These are phyloP conservation scores for Aix galericulata DNA, from an alignment of 2,113 vertebrate genomes.

Conservation along the genomic window DNA sequence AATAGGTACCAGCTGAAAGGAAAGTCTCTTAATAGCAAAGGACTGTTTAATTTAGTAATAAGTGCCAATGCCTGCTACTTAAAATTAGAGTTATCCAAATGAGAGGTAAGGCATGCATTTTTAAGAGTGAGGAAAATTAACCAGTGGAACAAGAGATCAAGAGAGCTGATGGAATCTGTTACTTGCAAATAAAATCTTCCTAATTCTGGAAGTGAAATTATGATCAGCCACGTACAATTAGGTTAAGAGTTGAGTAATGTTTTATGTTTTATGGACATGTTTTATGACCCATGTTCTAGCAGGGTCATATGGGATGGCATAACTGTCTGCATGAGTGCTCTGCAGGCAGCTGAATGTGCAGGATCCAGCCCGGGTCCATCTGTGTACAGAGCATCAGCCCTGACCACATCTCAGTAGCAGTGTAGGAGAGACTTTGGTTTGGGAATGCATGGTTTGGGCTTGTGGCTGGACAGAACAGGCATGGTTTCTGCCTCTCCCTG, in stretches of 20 bases:
- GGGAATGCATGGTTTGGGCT: neutral
- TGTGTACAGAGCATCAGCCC: neutral
- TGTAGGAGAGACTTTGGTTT: neutral
- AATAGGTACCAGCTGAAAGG: neutral
- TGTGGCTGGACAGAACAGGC: neutral
- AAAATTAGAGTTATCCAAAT: constrained; percentile 20
- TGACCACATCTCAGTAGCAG: accelerated
- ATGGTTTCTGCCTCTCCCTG: neutral
- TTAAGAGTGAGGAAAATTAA: neutral
- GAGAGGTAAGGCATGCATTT: neutral
- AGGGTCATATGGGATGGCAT: neutral
- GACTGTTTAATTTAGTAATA: neutral
- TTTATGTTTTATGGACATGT: neutral
- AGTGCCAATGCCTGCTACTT: neutral
- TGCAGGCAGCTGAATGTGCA: neutral
- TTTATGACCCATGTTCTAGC: neutral
- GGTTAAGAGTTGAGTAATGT: neutral
- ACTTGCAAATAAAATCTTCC: neutral
- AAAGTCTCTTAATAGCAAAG: neutral
- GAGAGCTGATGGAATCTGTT: neutral
- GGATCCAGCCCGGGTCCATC: neutral
- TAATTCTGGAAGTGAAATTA: neutral
- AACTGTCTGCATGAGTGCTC: neutral
- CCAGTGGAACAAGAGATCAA: neutral
- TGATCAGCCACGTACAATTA: neutral